Conservation (phyloP, 2,113 vertebrate species). For the Toxotes jaculatrix region DNA sequence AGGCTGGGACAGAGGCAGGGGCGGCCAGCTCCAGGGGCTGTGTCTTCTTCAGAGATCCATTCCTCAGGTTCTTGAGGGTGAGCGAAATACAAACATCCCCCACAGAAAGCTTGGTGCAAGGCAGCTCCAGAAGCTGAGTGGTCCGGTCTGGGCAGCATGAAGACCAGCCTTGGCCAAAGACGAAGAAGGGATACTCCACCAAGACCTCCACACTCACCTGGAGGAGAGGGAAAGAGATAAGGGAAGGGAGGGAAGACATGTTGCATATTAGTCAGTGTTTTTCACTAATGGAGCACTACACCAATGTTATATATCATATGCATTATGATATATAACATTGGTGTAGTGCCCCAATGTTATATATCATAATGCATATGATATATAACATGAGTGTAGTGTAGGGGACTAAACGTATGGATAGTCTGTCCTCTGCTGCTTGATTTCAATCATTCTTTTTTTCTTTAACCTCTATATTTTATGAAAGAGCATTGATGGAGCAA, state of each 20-base stretch:
- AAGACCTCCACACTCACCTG: conserved; percentile 98
- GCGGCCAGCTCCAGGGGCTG: conserved; percentile 85
- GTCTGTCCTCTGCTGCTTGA: not conserved
- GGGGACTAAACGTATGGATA: not conserved
- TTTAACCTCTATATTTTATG: not conserved
- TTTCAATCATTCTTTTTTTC: not conserved
- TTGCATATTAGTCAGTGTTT: not conserved
- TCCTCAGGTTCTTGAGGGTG: conserved; percentile 96
- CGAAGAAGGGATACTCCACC: conserved; percentile 99
- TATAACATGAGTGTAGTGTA: too few relatives aligned
- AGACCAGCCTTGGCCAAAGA: conserved; percentile 99
- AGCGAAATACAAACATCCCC: conserved; percentile 99
- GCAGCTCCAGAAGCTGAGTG: conserved; percentile 96
- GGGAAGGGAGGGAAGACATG: not conserved
- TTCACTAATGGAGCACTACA: not conserved
- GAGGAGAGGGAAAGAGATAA: not conserved
- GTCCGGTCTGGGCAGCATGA: conserved; percentile 97
- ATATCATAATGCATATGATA: not conserved
- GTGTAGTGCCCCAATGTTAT: not conserved
- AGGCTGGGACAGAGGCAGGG: conserved; percentile 71
- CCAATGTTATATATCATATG: not conserved
- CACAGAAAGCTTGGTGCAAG: conserved; percentile 96
- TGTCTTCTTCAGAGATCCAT: conserved; percentile 95
- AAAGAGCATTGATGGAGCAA: not conserved
- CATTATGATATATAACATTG: too few relatives aligned